Percentiles rank a stretch among this genome's conserved stretches.
Conservation (phyloP, 2,888 invertebrate genomes). For the Onthophagus sagittarius region DNA sequence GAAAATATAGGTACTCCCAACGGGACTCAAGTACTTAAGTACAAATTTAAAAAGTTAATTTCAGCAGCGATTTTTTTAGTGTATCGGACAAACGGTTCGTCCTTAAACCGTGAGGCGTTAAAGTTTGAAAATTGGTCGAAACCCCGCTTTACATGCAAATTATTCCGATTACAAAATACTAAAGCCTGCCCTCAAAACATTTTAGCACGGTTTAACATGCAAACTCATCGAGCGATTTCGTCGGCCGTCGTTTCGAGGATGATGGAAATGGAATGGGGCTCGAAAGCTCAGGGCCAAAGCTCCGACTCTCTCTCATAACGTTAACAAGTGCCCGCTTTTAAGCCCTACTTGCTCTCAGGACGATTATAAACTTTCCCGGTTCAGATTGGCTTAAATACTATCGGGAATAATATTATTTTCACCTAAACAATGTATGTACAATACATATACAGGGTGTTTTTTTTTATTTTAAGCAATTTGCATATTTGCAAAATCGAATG, state of each 20-base stretch:
- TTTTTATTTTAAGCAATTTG: too few relatives aligned
- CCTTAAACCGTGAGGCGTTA: background rate
- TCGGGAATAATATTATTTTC: background rate
- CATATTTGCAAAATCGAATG: too few relatives aligned
- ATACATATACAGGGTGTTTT: too few relatives aligned
- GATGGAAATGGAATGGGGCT: background rate
- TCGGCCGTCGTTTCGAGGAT: background rate
- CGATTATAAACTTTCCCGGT: background rate
- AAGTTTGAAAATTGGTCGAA: conserved; percentile 2
- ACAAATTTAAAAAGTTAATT: too few relatives aligned
- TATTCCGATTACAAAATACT: conserved; percentile 9
- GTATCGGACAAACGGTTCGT: background rate
- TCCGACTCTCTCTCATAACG: background rate
- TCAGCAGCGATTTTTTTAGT: too few relatives aligned
- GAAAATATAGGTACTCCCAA: background rate
- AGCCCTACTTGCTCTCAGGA: background rate
- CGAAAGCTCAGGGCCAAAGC: background rate
- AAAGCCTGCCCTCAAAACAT: conserved; percentile 5
- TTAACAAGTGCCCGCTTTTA: background rate
- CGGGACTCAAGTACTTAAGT: too few relatives aligned
- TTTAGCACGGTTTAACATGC: conserved; percentile 8
- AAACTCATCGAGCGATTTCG: conserved; percentile 2
- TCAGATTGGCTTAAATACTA: background rate
- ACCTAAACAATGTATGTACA: background rate
- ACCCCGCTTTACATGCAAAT: conserved; percentile 9